A percentile compares a stretch with the other conserved stretches of the same genome.
Evolutionary conservation across 1,140 invertebrate genomes (phyloP).

Genomic region (Ylistrum balloti): DNA sequence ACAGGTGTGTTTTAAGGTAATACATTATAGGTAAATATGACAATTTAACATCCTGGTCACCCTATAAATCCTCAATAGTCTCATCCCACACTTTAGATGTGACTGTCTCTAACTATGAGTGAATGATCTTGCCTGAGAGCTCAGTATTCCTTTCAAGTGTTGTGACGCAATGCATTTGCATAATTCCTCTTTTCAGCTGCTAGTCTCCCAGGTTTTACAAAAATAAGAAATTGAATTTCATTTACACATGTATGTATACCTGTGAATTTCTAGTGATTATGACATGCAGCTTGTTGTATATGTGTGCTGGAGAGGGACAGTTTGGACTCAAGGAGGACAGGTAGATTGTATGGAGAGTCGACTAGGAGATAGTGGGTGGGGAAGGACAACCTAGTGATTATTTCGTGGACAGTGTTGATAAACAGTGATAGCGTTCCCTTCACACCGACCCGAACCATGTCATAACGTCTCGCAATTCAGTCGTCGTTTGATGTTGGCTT

Average conservation of each 20-base stretch:
- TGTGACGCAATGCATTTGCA: neutral
- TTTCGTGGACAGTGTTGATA: neutral
- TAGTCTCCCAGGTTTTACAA: neutral
- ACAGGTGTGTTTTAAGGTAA: neutral
- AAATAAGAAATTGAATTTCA: neutral
- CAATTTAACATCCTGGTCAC: neutral
- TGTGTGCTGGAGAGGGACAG: neutral
- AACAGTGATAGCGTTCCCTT: conserved; percentile 32
- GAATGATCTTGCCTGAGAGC: neutral
- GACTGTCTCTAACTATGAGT: neutral
- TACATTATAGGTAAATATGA: conserved; percentile 29
- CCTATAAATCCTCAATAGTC: neutral
- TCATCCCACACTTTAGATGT: neutral
- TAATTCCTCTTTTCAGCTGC: neutral
- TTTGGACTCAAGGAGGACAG: neutral
- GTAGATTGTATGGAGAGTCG: neutral
- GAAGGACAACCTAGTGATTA: neutral
- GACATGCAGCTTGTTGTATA: neutral
- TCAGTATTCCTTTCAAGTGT: neutral
- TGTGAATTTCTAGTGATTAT: neutral
- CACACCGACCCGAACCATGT: neutral
- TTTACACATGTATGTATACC: neutral
- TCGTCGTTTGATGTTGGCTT: conserved; percentile 9
- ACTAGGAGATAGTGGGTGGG: neutral
- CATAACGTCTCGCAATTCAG: conserved; percentile 30